phyloP scores from a whole-genome alignment of 1,140 invertebrate genomes.

The Chironomus striatipennis region DNA sequence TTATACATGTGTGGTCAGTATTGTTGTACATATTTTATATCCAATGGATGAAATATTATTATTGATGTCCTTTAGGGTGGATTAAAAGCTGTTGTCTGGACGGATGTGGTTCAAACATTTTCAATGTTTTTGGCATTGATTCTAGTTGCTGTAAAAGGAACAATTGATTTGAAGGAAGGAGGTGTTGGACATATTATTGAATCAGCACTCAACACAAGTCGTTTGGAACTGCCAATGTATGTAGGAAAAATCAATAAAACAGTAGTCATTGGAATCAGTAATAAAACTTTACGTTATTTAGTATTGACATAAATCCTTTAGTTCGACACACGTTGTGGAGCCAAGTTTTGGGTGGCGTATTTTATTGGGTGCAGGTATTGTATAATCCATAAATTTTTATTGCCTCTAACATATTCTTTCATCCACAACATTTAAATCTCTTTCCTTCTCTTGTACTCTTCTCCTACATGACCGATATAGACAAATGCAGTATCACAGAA shows the following conservation, averaged over 20 bases:
- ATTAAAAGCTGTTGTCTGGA: conserved; percentile 81
- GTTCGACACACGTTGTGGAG: conserved; percentile 74
- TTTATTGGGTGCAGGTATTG: conserved; percentile 57
- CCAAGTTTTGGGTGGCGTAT: conserved; percentile 62
- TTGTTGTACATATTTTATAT: neutral
- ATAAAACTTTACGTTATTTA: conserved; percentile 32
- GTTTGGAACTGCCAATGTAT: conserved; percentile 36
- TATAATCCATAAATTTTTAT: no score
- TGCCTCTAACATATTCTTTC: no score
- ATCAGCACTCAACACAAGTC: conserved; percentile 36
- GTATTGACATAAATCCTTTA: conserved; percentile 63
- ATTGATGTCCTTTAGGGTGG: conserved; percentile 55
- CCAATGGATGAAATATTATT: conserved; percentile 15
- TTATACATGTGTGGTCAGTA: conserved; percentile 69
- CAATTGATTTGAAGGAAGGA: conserved; percentile 46
- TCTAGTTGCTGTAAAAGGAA: conserved; percentile 58
- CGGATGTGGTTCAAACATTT: conserved; percentile 71
- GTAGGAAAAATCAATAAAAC: conserved; percentile 26
- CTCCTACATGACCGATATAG: neutral
- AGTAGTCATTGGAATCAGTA: neutral
- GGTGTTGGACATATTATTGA: conserved; percentile 54
- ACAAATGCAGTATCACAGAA: conserved; percentile 71
- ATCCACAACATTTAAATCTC: no score
- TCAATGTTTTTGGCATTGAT: conserved; percentile 68
- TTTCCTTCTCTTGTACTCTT: no score